Conservation (phyloP, 2,113 vertebrate genomes). For the Aegypius monachus region DNA sequence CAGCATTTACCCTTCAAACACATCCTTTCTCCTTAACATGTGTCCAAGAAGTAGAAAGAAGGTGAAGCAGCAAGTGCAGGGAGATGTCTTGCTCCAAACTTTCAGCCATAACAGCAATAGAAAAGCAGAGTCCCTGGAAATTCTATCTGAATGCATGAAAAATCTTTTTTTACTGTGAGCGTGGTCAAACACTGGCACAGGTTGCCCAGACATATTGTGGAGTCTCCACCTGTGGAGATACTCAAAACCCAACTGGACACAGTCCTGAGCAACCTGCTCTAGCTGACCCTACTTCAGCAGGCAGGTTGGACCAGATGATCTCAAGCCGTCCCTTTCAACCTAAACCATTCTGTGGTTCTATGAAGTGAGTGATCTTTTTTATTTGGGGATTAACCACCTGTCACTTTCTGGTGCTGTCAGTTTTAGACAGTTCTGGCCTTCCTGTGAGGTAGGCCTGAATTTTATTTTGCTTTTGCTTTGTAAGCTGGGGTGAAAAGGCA, state of each 20-base stretch:
- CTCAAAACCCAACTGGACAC: rapidly evolving
- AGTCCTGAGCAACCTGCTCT: not conserved
- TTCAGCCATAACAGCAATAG: not conserved
- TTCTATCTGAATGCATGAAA: not conserved
- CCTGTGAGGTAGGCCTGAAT: not conserved
- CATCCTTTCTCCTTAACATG: not conserved
- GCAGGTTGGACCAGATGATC: not conserved
- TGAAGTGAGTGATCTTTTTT: not conserved
- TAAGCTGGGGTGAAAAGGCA: not conserved
- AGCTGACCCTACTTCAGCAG: not conserved
- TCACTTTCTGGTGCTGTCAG: not conserved
- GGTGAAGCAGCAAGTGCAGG: not conserved
- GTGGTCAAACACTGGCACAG: not conserved
- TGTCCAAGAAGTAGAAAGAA: not conserved
- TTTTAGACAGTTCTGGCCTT: not conserved
- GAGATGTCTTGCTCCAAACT: not conserved
- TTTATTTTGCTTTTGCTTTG: not conserved
- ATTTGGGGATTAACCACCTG: not conserved
- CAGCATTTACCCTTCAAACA: not conserved
- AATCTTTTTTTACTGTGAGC: not conserved
- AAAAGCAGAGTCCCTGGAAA: not conserved
- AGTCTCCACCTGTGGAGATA: not conserved
- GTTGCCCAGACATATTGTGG: not conserved
- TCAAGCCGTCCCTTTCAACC: not conserved
- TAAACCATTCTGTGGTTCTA: not conserved